These are phyloP conservation scores for Thereva nobilitata DNA, from an alignment of 2,888 invertebrate species.

Conservation along the genomic window DNA sequence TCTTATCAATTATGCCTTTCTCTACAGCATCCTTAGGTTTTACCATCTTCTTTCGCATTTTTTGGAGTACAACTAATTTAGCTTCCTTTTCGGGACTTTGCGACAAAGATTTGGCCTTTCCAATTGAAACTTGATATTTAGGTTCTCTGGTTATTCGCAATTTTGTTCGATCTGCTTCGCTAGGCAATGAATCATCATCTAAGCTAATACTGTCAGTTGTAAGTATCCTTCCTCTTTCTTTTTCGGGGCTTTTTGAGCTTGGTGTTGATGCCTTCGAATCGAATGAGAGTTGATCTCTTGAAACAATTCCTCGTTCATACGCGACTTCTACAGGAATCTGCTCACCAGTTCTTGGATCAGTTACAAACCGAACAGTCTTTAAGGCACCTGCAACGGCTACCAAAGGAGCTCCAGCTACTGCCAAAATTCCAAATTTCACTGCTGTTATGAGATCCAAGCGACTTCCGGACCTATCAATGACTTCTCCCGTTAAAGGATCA, in stretches of 20 bases:
- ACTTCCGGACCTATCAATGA: conserved; percentile 68
- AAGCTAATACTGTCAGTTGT: conserved; percentile 52
- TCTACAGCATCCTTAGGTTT: conserved; percentile 77
- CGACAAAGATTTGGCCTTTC: conserved; percentile 62
- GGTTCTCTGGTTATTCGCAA: conserved; percentile 65
- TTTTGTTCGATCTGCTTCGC: conserved; percentile 61
- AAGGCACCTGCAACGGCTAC: conserved; percentile 72
- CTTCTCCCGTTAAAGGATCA: conserved; percentile 71
- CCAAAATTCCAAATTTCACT: conserved; percentile 75
- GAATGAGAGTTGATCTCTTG: conserved; percentile 52
- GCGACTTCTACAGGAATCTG: conserved; percentile 81
- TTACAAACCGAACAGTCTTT: conserved; percentile 70
- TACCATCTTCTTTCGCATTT: conserved; percentile 75
- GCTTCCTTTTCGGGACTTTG: conserved; percentile 66
- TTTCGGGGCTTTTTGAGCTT: conserved; percentile 58
- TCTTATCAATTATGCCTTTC: conserved; percentile 76
- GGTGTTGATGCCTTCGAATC: conserved; percentile 44
- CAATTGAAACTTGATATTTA: conserved; percentile 69
- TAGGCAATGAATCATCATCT: conserved; percentile 55
- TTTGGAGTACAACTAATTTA: conserved; percentile 74
- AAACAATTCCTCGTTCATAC: conserved; percentile 73
- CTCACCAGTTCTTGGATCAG: conserved; percentile 81
- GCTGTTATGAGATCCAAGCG: conserved; percentile 74
- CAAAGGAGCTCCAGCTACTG: conserved; percentile 75
- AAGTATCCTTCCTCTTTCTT: conserved; percentile 46